Evolutionary conservation across 2,797 vertebrate genomes (phyloP), one percentile per base, ranked within the genome.

Genomic region (Chaetophractus vellerosus): DNA sequence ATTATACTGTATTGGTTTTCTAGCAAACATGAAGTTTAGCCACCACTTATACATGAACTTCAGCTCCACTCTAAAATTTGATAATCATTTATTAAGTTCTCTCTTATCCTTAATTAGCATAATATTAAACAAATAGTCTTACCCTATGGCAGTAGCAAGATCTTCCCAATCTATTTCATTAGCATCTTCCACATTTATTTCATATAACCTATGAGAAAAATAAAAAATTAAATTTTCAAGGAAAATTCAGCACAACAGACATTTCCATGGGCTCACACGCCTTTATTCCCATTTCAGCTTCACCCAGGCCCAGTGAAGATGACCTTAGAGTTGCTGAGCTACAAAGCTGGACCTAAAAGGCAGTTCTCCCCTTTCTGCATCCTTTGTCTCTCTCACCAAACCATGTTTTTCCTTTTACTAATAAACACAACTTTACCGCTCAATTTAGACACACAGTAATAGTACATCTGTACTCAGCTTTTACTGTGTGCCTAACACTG

Each of bases 81-180:
- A 74, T 0, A 52, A 11, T 72, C 11, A 23, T 23, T n/a, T 66
- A 69, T 31, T 64, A 64, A 75, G 48, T 55, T 19, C 6, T 14
- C 31, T 66, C 66, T 87, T 23, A 28, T 3, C 52, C 59, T 72
- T n/a, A 11, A 12, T n/a, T 9, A 64, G 9, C 31, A 75, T 59
- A 52, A 6, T 6, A 24, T 48, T 48, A 72, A 95, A 55, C 15
- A 48, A 41, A 81, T 4, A 36, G 38, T 23, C 98, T 99, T 98
- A 99, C 99, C 99, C 99, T 0, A 99, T 31, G n/a, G 9, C 2
- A 1, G 63, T 0, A 7, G 98, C 96, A 8, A 99, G 97, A 9
- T 98, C 95, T 16, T 99, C 98, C 99, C 99, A 99, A 74, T 99
- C 97, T 0, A 99, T 91, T 36, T 99, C 98, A 0, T 97, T 97